Percentiles rank a stretch among this genome's conserved stretches.
These are phyloP conservation scores for Mnemiopsis leidyi DNA, from an alignment of 37 sponge, comb jelly and placozoan genomes.

Conservation along the genomic window DNA sequence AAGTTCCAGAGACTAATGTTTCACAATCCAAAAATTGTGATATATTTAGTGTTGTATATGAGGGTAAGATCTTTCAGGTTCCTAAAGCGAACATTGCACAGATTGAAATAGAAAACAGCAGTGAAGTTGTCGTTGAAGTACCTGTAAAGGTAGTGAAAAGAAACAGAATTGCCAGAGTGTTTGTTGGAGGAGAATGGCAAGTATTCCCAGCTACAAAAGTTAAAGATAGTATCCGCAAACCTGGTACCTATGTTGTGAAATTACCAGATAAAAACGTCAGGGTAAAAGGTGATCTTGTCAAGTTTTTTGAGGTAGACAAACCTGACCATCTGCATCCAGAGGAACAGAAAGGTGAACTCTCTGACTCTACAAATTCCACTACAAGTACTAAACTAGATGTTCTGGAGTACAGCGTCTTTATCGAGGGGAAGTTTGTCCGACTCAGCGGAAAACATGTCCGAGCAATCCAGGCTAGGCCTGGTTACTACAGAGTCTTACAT, in stretches of 20 bases:
- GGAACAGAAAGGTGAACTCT: neutral
- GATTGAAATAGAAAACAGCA: neutral
- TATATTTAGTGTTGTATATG: neutral
- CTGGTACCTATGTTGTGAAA: neutral
- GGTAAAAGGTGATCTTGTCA: neutral
- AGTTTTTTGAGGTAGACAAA: neutral
- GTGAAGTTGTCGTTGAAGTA: neutral
- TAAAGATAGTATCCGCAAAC: conserved; percentile 1
- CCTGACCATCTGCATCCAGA: neutral
- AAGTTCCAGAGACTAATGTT: neutral
- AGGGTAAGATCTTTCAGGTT: neutral
- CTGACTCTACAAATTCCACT: neutral
- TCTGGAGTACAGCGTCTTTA: neutral
- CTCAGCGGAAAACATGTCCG: neutral
- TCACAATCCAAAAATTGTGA: neutral
- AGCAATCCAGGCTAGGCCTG: neutral
- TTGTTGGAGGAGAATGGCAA: neutral
- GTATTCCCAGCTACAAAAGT: neutral
- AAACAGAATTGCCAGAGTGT: neutral
- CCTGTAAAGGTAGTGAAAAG: neutral
- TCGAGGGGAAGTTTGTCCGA: neutral
- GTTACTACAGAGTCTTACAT: neutral
- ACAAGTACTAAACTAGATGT: neutral
- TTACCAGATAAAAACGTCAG: neutral
- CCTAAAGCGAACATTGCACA: neutral